Conservation (phyloP, 2,797 vertebrate species). For the Bufotes viridis region DNA sequence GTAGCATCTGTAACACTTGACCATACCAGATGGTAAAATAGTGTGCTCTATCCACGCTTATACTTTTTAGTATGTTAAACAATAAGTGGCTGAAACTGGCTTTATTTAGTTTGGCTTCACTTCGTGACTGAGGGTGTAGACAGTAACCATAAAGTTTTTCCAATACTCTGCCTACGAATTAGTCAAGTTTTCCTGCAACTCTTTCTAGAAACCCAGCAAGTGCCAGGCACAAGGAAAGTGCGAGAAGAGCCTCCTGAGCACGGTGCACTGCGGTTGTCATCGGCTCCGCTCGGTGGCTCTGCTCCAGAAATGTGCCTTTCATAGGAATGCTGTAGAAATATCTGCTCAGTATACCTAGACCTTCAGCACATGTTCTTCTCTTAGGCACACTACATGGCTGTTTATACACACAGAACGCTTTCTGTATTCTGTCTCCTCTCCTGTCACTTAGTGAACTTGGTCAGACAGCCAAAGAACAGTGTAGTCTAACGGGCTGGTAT, state of each 20-base stretch:
- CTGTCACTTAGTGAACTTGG: not conserved
- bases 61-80: not conserved
- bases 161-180: not conserved
- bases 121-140: not conserved
- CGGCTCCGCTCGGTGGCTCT: not conserved
- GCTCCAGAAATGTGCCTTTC: constrained; percentile 33
- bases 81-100: not conserved
- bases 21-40: not conserved
- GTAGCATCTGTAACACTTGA: not conserved
- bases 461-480: not conserved
- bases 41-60: not conserved
- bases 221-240: constrained; percentile 21
- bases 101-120: not conserved
- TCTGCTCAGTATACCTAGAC: constrained; percentile 1
- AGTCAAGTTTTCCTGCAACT: constrained; percentile 33
- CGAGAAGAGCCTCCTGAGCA: not conserved
- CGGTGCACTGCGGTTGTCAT: constrained; percentile 43
- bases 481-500: not conserved
- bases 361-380: not conserved
- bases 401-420: not conserved
- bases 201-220: constrained; percentile 18
- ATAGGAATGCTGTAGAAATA: constrained; percentile 30
- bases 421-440: not conserved
- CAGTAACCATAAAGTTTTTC: not conserved
- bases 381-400: not conserved